Percentiles rank a stretch among this genome's conserved stretches.
These are phyloP conservation scores for Talpa occidentalis DNA, from an alignment of 2,113 vertebrate species.

Conservation along the genomic window DNA sequence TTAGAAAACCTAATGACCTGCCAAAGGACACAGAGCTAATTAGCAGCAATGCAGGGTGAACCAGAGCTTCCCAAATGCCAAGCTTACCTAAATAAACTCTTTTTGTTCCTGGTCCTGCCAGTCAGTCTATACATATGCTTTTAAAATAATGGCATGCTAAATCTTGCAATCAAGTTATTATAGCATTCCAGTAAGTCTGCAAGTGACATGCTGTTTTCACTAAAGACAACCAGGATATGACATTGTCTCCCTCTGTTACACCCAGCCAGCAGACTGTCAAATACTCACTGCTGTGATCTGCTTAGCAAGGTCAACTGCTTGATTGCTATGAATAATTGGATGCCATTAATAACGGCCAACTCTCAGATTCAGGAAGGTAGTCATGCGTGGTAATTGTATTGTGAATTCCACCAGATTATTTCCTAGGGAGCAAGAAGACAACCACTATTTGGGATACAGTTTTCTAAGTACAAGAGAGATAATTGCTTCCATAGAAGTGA, in stretches of 20 bases:
- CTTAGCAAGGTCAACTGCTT: constrained; percentile 65
- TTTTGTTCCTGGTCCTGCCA: neutral
- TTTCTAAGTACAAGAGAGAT: constrained; percentile 37
- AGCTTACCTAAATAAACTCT: neutral
- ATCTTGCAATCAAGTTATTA: constrained; percentile 63
- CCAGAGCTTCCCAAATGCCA: neutral
- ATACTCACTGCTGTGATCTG: constrained; percentile 53
- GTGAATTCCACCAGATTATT: constrained; percentile 72
- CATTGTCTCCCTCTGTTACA: constrained; percentile 51
- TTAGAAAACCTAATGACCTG: constrained; percentile 12
- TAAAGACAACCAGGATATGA: constrained; percentile 39
- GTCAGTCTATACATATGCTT: constrained; percentile 43
- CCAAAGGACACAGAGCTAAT: constrained; percentile 16
- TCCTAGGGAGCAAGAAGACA: constrained; percentile 63
- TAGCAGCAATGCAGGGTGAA: neutral
- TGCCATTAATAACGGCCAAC: constrained; percentile 74
- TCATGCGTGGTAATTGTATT: constrained; percentile 65
- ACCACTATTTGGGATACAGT: neutral
- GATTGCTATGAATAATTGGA: constrained; percentile 74
- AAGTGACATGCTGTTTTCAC: constrained; percentile 58
- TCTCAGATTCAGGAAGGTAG: constrained; percentile 59
- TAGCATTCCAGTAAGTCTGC: constrained; percentile 17
- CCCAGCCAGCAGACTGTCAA: constrained; percentile 55
- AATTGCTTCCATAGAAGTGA: constrained; percentile 59
- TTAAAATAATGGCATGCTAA: constrained; percentile 61